phyloP scores from a whole-genome alignment of 2,113 vertebrate genomes.

The Ahaetulla prasina region DNA sequence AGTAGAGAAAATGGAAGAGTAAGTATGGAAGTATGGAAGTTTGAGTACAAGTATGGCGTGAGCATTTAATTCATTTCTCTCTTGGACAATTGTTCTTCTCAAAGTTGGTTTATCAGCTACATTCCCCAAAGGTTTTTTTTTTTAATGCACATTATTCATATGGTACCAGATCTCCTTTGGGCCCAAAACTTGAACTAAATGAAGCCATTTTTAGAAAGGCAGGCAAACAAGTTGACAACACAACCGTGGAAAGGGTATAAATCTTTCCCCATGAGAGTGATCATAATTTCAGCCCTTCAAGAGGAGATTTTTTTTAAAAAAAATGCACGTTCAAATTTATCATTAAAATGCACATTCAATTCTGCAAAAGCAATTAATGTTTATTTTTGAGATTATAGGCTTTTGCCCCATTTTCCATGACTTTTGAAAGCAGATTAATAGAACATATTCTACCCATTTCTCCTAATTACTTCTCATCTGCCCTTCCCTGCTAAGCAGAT shows the following conservation, averaged over 20 bases:
- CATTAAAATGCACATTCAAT: no score
- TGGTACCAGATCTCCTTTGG: background rate
- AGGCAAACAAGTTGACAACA: background rate
- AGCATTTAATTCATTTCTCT: background rate
- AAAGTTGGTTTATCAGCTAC: background rate
- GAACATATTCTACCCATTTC: background rate
- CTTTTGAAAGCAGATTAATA: background rate
- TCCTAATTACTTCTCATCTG: background rate
- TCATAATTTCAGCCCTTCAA: background rate
- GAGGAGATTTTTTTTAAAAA: background rate
- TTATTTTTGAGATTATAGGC: background rate
- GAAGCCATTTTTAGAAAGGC: background rate
- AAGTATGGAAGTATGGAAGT: no score
- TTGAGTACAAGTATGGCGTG: background rate
- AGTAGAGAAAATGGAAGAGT: background rate
- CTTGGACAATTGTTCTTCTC: background rate
- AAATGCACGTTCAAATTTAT: background rate
- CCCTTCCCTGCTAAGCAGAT: background rate
- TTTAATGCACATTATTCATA: background rate
- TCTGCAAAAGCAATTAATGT: background rate
- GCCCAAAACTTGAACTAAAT: background rate
- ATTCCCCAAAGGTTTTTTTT: background rate
- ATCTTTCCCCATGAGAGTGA: background rate
- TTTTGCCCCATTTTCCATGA: no score
- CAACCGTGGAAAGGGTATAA: background rate